Evolutionary conservation across 1,140 invertebrate genomes (phyloP), one percentile per base, ranked within the genome.

Genomic region (Rhopalosiphum padi): DNA sequence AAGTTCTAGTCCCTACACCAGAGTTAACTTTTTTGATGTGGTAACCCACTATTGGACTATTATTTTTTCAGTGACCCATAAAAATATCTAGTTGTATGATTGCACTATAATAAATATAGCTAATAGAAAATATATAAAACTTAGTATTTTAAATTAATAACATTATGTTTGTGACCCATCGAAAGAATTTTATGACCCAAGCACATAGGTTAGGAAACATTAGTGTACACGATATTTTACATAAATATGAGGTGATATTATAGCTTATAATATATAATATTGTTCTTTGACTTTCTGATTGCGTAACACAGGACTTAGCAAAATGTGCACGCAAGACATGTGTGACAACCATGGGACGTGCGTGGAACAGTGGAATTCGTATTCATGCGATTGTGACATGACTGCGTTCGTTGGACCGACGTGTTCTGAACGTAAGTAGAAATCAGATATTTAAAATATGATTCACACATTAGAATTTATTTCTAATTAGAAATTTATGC

Each of bases 351-450:
- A 97, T 94, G 99, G 99, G 1, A 96, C 97, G 9, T 99, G 99
- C 95, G 97, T 98, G 7, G 98, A 99, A 94, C 98, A 99, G 94
- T 99, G 98, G 98, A 98, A 99, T 95, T 97, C 98, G 48, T 99
- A 98, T 95, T 97, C 97, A 3, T 99, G 99, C 95, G 98, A 99
- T 95, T 99, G 99, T 95, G 97, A 99, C 94, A 97, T 98, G 96
- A 99, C 99, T 2, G 98, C 98, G 22, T 99, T 97, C 95, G 98
- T 97, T 7, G 99, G 99, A 77, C 97, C 98, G 0, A 98, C 97
- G 2, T 99, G 99, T 95, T 97, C 97, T 94, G 98, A 99, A 95
- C 98, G 98, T 99, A 96, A 95, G 94, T 91, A 11, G 15, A 22
- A 90, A 51, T 88, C 23, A 0, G 2, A 43, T 46, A 86, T 86